Percentiles rank a stretch among this genome's conserved stretches.
phyloP scores from a whole-genome alignment of 2,888 invertebrate species.

The Polydrusus cervinus region DNA sequence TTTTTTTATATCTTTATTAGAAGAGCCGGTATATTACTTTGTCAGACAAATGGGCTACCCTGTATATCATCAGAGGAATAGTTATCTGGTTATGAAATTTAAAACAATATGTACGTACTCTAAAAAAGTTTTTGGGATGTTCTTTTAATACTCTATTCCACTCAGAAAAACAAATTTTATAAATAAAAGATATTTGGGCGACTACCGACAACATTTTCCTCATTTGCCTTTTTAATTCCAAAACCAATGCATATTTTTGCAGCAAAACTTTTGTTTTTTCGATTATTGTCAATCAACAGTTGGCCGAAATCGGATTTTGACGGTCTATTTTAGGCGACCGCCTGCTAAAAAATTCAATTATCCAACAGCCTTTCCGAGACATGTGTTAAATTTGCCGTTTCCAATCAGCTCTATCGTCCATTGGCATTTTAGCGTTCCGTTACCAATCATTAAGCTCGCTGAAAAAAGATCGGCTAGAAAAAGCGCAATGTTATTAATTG shows the following conservation, averaged over 20 bases:
- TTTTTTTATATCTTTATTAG: too few relatives aligned
- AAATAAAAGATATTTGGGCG: too few relatives aligned
- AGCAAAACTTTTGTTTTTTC: conserved; percentile 14
- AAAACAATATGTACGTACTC: too few relatives aligned
- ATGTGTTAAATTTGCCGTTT: conserved; percentile 26
- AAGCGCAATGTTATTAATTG: conserved; percentile 10
- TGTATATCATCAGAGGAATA: too few relatives aligned
- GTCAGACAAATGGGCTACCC: too few relatives aligned
- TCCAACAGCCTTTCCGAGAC: conserved; percentile 5
- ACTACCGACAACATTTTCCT: too few relatives aligned
- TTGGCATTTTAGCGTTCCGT: conserved; percentile 15
- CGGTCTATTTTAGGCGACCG: conserved; percentile 23
- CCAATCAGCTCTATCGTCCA: conserved; percentile 16
- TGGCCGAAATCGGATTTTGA: conserved; percentile 32
- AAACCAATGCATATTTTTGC: conserved; percentile 18
- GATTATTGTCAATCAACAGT: conserved; percentile 37
- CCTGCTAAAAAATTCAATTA: conserved; percentile 31
- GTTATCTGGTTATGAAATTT: too few relatives aligned
- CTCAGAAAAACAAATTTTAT: too few relatives aligned
- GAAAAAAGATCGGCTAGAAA: conserved; percentile 10
- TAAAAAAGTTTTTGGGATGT: too few relatives aligned
- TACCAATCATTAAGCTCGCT: conserved; percentile 5
- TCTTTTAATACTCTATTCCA: too few relatives aligned
- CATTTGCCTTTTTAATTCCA: background rate
- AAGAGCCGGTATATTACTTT: too few relatives aligned